Evolutionary conservation across 2,888 invertebrate species (phyloP).

Genomic region (Peribatodes rhomboidaria): DNA sequence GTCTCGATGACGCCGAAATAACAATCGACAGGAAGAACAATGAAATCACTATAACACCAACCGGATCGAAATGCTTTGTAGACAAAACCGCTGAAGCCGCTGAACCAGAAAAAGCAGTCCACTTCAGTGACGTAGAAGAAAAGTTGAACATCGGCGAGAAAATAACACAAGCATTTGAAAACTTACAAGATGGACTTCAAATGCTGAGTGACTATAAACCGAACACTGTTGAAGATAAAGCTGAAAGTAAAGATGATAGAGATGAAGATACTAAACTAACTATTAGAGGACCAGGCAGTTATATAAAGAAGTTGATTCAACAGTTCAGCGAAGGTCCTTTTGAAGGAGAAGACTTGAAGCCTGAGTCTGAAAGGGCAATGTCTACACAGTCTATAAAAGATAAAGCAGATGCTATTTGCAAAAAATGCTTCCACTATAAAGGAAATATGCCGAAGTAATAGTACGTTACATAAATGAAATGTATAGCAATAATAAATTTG

Average conservation of each 20-base stretch:
- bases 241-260: slow-evolving; percentile 51
- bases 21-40: slow-evolving; percentile 77
- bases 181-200: slow-evolving; percentile 76
- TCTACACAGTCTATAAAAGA: slow-evolving; percentile 72
- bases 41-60: slow-evolving; percentile 79
- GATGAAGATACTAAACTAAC: slow-evolving; percentile 71
- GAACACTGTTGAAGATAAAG: slow-evolving; percentile 52
- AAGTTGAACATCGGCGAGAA: slow-evolving; percentile 74
- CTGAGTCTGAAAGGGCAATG: slow-evolving; percentile 72
- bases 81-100: slow-evolving; percentile 14
- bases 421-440: slow-evolving; percentile 83
- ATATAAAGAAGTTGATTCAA: slow-evolving; percentile 81
- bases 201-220: slow-evolving; percentile 65
- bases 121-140: slow-evolving; percentile 68
- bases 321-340: slow-evolving; percentile 83
- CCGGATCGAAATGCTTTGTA: slow-evolving; percentile 64
- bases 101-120: slow-evolving; percentile 52
- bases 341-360: slow-evolving; percentile 73
- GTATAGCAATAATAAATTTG: slow-evolving; percentile 27
- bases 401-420: slow-evolving; percentile 82
- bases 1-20: slow-evolving; percentile 75
- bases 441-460: slow-evolving; percentile 74
- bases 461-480: too few species aligned
- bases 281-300: slow-evolving; percentile 79
- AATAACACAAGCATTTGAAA: slow-evolving; percentile 71